A percentile compares a stretch with the other conserved stretches of the same genome.
These are phyloP conservation scores for Scelioninae gen. 1 DNA, from an alignment of 2,888 invertebrate species.

Conservation along the genomic window DNA sequence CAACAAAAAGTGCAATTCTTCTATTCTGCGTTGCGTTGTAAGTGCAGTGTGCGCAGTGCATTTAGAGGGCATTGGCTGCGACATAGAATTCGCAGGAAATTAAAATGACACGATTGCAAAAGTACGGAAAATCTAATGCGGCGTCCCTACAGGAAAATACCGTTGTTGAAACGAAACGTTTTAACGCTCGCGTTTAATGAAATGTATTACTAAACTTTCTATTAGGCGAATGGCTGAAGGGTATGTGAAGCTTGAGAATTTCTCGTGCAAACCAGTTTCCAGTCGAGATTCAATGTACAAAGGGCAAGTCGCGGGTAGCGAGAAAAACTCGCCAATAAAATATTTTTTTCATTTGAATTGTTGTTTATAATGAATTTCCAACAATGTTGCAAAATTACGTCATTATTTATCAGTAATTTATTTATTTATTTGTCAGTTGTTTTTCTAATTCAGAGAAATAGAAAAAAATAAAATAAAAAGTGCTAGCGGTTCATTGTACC, in stretches of 20 bases:
- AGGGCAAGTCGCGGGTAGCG: conserved; percentile 46
- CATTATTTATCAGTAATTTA: too few relatives aligned
- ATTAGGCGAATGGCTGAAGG: conserved; percentile 69
- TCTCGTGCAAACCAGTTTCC: conserved; percentile 69
- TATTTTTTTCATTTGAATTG: conserved; percentile 28
- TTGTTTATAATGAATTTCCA: too few relatives aligned
- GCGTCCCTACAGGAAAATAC: conserved; percentile 31
- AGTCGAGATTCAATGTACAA: conserved; percentile 63
- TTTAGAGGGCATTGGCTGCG: too few relatives aligned
- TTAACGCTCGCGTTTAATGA: conserved; percentile 65
- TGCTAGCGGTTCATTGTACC: conserved; percentile 26
- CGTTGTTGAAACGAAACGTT: conserved; percentile 21
- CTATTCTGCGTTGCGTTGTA: too few relatives aligned
- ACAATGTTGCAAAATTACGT: too few relatives aligned
- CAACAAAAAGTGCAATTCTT: too few relatives aligned
- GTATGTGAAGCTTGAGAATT: conserved; percentile 67
- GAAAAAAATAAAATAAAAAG: too few relatives aligned
- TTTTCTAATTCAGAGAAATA: too few relatives aligned
- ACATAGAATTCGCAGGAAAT: too few relatives aligned
- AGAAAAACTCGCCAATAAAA: conserved; percentile 39
- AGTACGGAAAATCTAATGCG: conserved; percentile 41
- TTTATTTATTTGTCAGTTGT: too few relatives aligned
- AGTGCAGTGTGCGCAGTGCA: too few relatives aligned
- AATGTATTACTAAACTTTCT: conserved; percentile 70
- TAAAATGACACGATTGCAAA: too few relatives aligned